These are phyloP conservation scores for Cydia fagiglandana DNA, from an alignment of 1,140 invertebrate genomes.

Conservation along the genomic window DNA sequence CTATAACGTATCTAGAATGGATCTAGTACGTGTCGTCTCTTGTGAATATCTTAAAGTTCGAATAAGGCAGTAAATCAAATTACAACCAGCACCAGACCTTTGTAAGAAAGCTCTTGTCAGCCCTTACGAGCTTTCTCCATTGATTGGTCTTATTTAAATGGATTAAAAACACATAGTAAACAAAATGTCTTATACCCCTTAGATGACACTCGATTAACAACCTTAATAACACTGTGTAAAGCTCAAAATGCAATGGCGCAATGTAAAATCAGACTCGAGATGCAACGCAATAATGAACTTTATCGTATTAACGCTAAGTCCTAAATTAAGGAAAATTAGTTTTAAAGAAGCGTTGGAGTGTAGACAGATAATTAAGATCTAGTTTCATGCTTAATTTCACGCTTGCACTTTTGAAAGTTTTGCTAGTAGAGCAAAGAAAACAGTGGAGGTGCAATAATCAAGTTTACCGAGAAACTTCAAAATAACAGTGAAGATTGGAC, in stretches of 20 bases:
- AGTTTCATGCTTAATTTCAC: slow-evolving; percentile 29
- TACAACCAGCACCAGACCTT: background rate
- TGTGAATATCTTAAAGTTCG: too few species aligned
- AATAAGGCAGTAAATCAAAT: too few species aligned
- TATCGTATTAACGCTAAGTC: background rate
- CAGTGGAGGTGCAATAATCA: background rate
- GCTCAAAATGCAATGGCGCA: background rate
- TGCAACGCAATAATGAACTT: background rate
- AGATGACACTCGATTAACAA: background rate
- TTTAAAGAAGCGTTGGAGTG: background rate
- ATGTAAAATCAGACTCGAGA: background rate
- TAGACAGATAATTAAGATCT: slow-evolving; percentile 23
- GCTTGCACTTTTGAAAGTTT: slow-evolving; percentile 18
- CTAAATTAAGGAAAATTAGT: background rate
- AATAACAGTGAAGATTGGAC: too few species aligned
- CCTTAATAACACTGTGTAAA: background rate
- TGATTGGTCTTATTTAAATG: slow-evolving; percentile 7
- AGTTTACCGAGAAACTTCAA: too few species aligned
- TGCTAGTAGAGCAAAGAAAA: background rate
- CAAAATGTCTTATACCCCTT: background rate
- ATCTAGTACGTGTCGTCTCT: too few species aligned
- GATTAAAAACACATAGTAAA: background rate
- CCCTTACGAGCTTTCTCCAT: slow-evolving; percentile 13
- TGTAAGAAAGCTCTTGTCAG: slow-evolving; percentile 5
- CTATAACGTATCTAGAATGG: too few species aligned